Base-by-base conservation (phyloP, 2,888 invertebrate species). In the Aricia artaxerxes region DNA sequence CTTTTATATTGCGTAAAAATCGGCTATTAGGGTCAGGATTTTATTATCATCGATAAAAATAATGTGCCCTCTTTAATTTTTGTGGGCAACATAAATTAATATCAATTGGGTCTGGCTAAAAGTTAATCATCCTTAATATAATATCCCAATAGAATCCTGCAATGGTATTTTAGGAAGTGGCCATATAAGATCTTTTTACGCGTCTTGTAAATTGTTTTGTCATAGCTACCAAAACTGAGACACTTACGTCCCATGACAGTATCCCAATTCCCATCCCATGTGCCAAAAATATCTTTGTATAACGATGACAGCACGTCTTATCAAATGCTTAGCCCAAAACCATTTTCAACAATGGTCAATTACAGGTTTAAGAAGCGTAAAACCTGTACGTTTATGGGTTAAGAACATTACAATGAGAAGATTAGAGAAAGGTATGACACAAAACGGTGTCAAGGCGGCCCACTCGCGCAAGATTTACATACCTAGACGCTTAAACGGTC, bases 361-460 rank as follows among this genome's bases (percentile, higher is more conserved):
- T 64, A 64, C 7, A 64, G 9, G 1, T 35, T 4, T 35, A 69
- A 69, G 3, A 69, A 31, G 69, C 35, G 5, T 64, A 24, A 16
- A 69, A 69, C 35, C 16, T 69, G 69, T 69, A 1, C 4, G 13
- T 13, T 69, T 69, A 69, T 69, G 69, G 69, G 69, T 35, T 69
- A 69, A 69, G 69, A 69, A 69, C 69, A 69, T 38, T 69, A 38
- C 16, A 38, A 69, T 69, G 35, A 69, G 69, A 69, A 69, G 69
- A 69, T 69, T 69, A 44, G 73, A 44, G 44, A 73, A 73, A 73
- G 73, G 40, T 44, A 24, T 73, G 40, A n/a, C 73, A 44, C 24
- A 73, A 16, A 73, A n/a, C 44, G 9, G 73, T 73, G 73, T 73
- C 73, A 73, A 73, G 73, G 73, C 73, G 44, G 40, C n/a, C 73